phyloP scores from a whole-genome alignment of 2,797 vertebrate species.

The Poliocrania exsul region DNA sequence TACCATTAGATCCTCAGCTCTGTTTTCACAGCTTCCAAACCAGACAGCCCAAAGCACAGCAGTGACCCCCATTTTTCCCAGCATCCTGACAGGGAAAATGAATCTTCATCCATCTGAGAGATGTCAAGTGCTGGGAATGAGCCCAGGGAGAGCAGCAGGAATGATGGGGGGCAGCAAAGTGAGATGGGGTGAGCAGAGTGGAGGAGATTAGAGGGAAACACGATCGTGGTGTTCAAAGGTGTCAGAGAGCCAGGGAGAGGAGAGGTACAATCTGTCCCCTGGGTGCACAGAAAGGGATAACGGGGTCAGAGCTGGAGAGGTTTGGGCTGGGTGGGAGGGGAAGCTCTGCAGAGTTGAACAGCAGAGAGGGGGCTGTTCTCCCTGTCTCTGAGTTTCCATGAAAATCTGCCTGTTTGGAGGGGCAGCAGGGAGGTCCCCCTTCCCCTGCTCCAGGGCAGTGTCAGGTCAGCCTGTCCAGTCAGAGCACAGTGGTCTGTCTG shows the following conservation, averaged over 20 bases:
- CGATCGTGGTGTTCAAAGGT: rapidly evolving
- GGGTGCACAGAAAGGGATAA: neutral
- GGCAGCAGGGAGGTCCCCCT: neutral
- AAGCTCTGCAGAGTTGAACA: neutral
- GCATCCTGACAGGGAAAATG: neutral
- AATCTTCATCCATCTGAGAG: neutral
- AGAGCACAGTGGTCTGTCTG: neutral
- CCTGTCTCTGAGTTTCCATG: rapidly evolving
- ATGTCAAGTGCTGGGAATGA: neutral
- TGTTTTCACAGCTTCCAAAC: neutral
- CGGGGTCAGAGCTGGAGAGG: neutral
- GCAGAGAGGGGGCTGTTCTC: rapidly evolving
- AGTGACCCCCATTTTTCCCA: neutral
- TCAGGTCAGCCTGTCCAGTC: neutral
- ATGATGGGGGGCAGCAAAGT: neutral
- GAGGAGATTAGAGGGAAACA: neutral
- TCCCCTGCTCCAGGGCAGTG: rapidly evolving
- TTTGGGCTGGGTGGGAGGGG: neutral
- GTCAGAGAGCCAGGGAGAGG: neutral
- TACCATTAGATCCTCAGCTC: slow-evolving; percentile 1
- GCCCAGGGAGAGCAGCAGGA: neutral
- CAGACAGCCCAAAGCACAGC: neutral
- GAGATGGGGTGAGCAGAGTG: rapidly evolving
- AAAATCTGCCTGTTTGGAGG: neutral
- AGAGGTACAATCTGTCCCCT: neutral